These are phyloP conservation scores for Serinus canaria DNA, from an alignment of 2,113 vertebrate species.

Conservation along the genomic window DNA sequence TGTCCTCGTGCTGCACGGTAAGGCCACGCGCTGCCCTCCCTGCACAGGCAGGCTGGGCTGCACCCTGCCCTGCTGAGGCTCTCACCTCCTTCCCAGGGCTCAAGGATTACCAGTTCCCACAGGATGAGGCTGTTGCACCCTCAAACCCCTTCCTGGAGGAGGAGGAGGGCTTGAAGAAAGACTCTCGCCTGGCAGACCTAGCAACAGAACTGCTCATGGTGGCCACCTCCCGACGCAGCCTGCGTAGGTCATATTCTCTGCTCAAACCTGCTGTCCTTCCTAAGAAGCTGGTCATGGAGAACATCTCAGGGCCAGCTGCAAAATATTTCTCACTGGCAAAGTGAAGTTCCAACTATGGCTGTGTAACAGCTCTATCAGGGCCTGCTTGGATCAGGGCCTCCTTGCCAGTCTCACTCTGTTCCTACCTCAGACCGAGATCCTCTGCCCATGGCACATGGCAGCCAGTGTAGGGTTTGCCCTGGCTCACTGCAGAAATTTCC, in stretches of 20 bases:
- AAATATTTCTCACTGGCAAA: background rate
- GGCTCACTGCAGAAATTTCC: background rate
- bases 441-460: background rate
- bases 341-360: rapidly evolving
- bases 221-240: slow-evolving; percentile 88
- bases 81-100: slow-evolving; percentile 74
- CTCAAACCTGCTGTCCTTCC: background rate
- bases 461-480: background rate
- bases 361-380: background rate
- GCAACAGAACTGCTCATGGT: slow-evolving; percentile 93
- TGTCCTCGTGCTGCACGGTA: slow-evolving; percentile 91
- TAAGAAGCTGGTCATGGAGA: background rate
- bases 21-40: rapidly evolving
- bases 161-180: slow-evolving; percentile 85
- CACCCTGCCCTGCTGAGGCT: rapidly evolving
- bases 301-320: background rate
- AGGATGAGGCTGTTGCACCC: slow-evolving; percentile 91
- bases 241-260: slow-evolving; percentile 64
- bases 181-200: slow-evolving; percentile 84
- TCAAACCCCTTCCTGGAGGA: slow-evolving; percentile 97
- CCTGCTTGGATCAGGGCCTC: background rate
- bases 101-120: slow-evolving; percentile 87
- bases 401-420: background rate
- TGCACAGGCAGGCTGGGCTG: rapidly evolving
- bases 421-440: background rate